Evolutionary conservation across 2,888 invertebrate species (phyloP), one percentile per base, ranked within the genome.

Genomic region (Cerastoderma edule): DNA sequence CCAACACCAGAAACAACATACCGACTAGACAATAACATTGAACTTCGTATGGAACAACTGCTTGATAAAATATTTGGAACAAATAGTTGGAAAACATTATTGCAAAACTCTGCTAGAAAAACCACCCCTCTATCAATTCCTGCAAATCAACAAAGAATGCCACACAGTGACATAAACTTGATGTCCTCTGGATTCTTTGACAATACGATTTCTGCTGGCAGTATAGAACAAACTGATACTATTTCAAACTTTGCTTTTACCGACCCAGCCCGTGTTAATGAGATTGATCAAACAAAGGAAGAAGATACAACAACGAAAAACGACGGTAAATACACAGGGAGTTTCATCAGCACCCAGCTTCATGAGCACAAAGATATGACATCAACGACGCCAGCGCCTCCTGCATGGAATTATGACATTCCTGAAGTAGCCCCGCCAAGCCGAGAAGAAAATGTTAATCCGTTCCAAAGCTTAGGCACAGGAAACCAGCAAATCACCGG

Each of bases 51-150:
- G 22, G 73, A 60, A 35, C 63, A 32, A 10, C 63, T 78, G 16
- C 65, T 78, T 19, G 71, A 73, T 33, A 60, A 56, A n/a, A 16
- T 78, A 35, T 78, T 67, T 28, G 78, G 78, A 8, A 56, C 24
- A 27, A 27, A 57, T 19, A 32, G 64, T n/a, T 78, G 78, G 78
- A 32, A 60, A 44, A 30, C 63, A 0, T 27, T 71, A 1, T 28
- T 74, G 28, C 57, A 71, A 24, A 30, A 67, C 8, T 32, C 30
- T 27, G n/a, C 24, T 0, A 33, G 8, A 22, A n/a, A 10, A 0
- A n/a, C 4, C 32, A 57, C 33, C 3, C 32, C 32, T 8, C n/a
- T n/a, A n/a, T n/a, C n/a, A n/a, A n/a, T n/a, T n/a, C n/a, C n/a
- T n/a, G n/a, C n/a, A n/a, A n/a, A n/a, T n/a, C n/a, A n/a, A 2